Conservation (phyloP, 2,113 vertebrate species). For the Lampris incognitus region DNA sequence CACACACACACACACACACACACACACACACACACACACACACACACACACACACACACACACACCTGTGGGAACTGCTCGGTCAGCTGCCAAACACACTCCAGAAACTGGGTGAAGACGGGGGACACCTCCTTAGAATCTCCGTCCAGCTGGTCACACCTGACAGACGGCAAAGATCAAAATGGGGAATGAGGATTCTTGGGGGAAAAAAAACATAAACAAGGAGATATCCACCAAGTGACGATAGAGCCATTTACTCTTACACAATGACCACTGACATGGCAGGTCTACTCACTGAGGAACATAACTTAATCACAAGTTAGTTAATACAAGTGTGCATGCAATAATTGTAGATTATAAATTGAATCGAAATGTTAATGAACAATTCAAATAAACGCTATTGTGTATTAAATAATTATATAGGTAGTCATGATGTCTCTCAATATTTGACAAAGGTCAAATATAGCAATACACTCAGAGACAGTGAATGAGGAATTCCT, state of each 20-base stretch:
- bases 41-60: background rate
- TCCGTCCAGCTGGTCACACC: slow-evolving; percentile 94
- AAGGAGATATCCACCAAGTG: too few species aligned
- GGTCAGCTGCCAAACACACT: slow-evolving; percentile 94
- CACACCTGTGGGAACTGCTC: slow-evolving; percentile 91
- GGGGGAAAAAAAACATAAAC: too few species aligned
- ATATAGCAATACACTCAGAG: background rate
- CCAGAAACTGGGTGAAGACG: slow-evolving; percentile 97
- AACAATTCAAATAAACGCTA: too few species aligned
- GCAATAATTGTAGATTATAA: background rate
- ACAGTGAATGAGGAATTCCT: background rate
- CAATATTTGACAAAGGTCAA: background rate
- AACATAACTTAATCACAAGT: too few species aligned
- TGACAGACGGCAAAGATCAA: slow-evolving; percentile 54
- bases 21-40: too few species aligned
- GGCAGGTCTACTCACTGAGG: too few species aligned
- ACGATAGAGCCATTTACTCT: too few species aligned
- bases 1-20: slow-evolving; percentile 43
- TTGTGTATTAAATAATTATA: too few species aligned
- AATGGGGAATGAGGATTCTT: too few species aligned
- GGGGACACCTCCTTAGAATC: slow-evolving; percentile 96
- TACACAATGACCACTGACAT: too few species aligned
- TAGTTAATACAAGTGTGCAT: too few species aligned
- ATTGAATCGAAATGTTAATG: background rate
- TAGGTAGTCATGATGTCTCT: too few species aligned